These are phyloP conservation scores for Lasioglossum vierecki DNA, from an alignment of 2,888 invertebrate genomes.

Conservation along the genomic window DNA sequence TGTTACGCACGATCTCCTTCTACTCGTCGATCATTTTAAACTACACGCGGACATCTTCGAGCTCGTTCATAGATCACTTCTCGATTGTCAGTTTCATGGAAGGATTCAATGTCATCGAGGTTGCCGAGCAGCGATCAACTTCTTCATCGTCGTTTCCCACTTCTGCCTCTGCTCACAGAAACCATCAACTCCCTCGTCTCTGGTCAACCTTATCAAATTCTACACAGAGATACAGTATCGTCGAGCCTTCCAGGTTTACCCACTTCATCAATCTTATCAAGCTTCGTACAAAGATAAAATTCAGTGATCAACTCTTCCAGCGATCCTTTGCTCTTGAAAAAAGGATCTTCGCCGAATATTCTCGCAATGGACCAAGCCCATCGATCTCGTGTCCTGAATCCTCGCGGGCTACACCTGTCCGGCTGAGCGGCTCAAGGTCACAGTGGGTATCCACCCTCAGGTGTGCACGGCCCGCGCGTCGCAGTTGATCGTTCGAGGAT, in stretches of 20 bases:
- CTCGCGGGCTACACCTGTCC: constrained; percentile 34
- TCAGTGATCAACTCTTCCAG: neutral
- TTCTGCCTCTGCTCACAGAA: neutral
- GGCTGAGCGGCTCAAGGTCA: constrained; percentile 58
- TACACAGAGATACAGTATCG: neutral
- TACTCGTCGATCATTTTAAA: neutral
- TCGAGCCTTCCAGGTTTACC: neutral
- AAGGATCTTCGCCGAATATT: neutral
- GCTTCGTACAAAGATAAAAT: neutral
- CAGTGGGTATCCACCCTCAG: constrained; percentile 32
- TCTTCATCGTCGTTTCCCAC: neutral
- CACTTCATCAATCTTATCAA: neutral
- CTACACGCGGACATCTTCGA: neutral
- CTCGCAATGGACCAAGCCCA: neutral
- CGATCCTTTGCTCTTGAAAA: neutral
- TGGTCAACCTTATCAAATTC: neutral
- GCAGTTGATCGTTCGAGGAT: neutral
- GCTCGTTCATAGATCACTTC: neutral
- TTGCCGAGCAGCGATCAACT: neutral
- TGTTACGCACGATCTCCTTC: neutral
- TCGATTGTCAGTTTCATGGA: neutral
- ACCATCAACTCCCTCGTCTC: neutral
- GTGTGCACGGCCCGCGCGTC: constrained; percentile 20
- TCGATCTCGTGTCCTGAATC: constrained; percentile 18
- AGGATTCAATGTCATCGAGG: neutral